Evolutionary conservation across 2,797 vertebrate species (phyloP).

Genomic region (Gobionotothen gibberifrons): DNA sequence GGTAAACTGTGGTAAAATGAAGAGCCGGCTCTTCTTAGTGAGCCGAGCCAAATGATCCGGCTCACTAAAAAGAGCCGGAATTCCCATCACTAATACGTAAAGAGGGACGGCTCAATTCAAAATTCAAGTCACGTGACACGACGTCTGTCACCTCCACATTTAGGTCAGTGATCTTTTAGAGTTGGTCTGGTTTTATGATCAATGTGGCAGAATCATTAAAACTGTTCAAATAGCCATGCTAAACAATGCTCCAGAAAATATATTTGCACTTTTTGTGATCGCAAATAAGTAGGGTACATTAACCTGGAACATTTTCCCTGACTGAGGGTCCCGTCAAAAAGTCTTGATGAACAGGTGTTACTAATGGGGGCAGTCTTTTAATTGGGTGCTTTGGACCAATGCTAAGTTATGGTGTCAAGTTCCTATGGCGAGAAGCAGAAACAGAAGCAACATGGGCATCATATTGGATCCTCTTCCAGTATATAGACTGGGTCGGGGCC

Average conservation of each 20-base stretch:
- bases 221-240: background rate
- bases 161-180: background rate
- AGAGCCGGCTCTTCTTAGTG: too few species aligned
- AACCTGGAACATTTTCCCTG: background rate
- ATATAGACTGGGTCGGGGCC: background rate
- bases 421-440: background rate
- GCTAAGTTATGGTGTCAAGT: background rate
- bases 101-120: too few species aligned
- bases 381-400: background rate
- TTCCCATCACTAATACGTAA: too few species aligned
- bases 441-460: slow-evolving; percentile 1
- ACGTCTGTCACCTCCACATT: background rate
- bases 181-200: background rate
- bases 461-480: background rate
- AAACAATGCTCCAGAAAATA: background rate
- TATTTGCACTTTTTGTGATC: background rate
- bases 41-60: too few species aligned
- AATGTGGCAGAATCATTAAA: background rate
- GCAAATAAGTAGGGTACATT: background rate
- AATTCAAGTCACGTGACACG: too few species aligned
- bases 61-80: too few species aligned
- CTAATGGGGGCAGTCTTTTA: slow-evolving; percentile 1
- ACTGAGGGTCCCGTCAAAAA: background rate
- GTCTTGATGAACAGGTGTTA: slow-evolving; percentile 15
- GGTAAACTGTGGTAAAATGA: too few species aligned